Percentiles rank a stretch among this genome's conserved stretches.
Conservation (phyloP, 2,797 vertebrate genomes). For the Gymnoscopelus braueri region DNA sequence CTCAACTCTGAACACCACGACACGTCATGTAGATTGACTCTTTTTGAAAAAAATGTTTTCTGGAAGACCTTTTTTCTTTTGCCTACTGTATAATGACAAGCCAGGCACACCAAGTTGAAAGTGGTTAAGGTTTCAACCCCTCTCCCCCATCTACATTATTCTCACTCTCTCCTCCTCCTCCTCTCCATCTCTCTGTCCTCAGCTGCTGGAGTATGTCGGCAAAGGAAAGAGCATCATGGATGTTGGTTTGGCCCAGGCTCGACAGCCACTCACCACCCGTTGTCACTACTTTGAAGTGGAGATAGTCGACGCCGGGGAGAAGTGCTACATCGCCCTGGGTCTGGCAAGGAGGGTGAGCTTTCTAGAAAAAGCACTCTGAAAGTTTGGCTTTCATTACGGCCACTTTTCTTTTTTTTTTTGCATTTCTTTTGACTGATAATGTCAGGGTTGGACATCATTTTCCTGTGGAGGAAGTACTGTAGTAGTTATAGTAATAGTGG, state of each 20-base stretch:
- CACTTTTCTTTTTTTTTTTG: neutral
- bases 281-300: constrained; percentile 96
- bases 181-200: constrained; percentile 14
- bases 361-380: constrained; percentile 38
- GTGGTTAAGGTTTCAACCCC: too few species aligned
- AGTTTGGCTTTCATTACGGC: constrained; percentile 4
- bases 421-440: neutral
- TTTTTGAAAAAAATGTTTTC: too few species aligned
- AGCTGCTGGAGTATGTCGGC: constrained; percentile 93
- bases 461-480: neutral
- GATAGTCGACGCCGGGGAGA: constrained; percentile 93
- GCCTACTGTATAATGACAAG: too few species aligned
- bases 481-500: constrained; percentile 5
- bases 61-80: too few species aligned
- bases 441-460: neutral
- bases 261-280: constrained; percentile 88
- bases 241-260: constrained; percentile 92
- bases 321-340: constrained; percentile 94
- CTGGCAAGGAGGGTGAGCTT: constrained; percentile 89
- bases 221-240: constrained; percentile 96
- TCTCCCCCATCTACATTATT: too few species aligned
- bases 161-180: neutral
- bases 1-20: too few species aligned
- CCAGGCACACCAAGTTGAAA: too few species aligned
- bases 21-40: too few species aligned